Conservation (phyloP, 2,888 invertebrate species). For the Noctua fimbriata region DNA sequence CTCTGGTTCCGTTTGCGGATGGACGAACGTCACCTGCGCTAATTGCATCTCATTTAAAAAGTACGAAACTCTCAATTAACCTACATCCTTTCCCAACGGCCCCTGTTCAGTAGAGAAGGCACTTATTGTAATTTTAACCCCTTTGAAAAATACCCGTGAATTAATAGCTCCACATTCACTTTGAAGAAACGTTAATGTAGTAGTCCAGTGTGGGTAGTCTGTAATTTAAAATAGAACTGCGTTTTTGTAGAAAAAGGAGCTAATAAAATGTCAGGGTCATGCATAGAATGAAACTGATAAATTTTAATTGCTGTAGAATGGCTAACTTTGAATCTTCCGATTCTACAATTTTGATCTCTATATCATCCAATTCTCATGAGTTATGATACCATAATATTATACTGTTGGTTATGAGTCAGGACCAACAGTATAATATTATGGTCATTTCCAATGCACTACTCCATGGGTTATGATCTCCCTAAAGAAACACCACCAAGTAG, state of each 20-base stretch:
- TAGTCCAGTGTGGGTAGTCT: constrained; percentile 12
- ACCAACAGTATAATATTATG: not conserved
- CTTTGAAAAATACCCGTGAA: constrained; percentile 47
- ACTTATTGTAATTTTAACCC: constrained; percentile 49
- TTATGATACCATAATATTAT: too few relatives aligned
- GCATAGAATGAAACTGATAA: not conserved
- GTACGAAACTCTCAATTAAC: constrained; percentile 79
- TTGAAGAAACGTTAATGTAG: constrained; percentile 51
- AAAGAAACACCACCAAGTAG: constrained; percentile 68
- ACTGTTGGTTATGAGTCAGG: too few relatives aligned
- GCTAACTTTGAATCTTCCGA: not conserved
- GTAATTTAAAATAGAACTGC: constrained; percentile 10
- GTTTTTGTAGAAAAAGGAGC: not conserved
- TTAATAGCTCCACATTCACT: constrained; percentile 47
- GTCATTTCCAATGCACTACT: not conserved
- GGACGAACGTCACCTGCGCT: constrained; percentile 75
- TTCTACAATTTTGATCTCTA: not conserved
- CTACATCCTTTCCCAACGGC: constrained; percentile 74
- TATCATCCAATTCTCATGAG: too few relatives aligned
- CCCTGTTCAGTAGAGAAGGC: constrained; percentile 48
- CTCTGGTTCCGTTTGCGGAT: constrained; percentile 73
- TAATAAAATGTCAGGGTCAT: not conserved
- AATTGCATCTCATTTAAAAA: constrained; percentile 85
- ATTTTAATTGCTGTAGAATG: not conserved
- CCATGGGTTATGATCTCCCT: not conserved